Base-by-base conservation (phyloP, 2,113 vertebrate genomes). In the Gulo gulo region DNA sequence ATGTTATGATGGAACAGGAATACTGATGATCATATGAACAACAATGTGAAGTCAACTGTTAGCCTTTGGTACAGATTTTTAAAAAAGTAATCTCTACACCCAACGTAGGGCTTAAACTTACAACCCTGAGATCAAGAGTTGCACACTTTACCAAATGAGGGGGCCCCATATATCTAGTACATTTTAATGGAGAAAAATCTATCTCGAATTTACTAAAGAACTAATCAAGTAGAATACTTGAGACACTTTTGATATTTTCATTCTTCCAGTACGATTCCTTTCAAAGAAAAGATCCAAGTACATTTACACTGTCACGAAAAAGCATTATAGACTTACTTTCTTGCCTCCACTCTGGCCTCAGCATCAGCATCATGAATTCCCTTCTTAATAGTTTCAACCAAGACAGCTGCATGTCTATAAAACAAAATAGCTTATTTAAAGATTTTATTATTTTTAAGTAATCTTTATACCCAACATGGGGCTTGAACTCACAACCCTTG, bases 321-420 rank as follows among this genome's bases (percentile, higher is more conserved):
- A 6, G 26, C 21, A 98, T 84, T 59, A 20, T 11, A 84, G 90
- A 98, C 99, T 99, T 99, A 99, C 99, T 99, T 99, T 99, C 99
- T 99, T 97, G 99, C 99, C 95, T 99, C 99, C 82, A 99, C 99
- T 99, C 99, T 99, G 98, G 99, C 99, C 97, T 99, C 99, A 7
- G 99, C 99, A 98, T 99, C 99, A 9, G 99, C 99, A 98, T 99
- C 99, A 98, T 99, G 99, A 98, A 99, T 99, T 97, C 99, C 99
- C 96, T 99, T 99, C 98, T 99, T 99, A 98, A 99, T 99, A 81
- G 99, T 99, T 97, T 99, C 99, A 94, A 99, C 99, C 97, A 99
- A 98, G 97, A 99, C 99, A 29, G 99, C 98, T 73, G 99, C 99
- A 88, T 99, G 99, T 98, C 99, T 99, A 97, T 18, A 97, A 97